Conservation (phyloP, 2,888 invertebrate genomes). For the Scaptomyza parva region DNA sequence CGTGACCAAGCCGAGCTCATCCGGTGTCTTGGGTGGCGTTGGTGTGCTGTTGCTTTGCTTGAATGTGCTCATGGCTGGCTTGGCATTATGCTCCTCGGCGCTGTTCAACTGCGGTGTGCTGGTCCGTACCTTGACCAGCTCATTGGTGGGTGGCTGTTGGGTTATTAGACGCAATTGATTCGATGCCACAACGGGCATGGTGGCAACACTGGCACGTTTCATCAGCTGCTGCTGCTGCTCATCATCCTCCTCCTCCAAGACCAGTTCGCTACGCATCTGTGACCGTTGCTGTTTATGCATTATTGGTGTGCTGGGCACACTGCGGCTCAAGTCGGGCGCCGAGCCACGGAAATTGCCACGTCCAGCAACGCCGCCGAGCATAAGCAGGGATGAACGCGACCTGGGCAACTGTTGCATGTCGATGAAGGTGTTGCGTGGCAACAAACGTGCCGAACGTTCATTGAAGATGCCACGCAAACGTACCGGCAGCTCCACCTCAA, state of each 20-base stretch:
- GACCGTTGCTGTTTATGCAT: slow-evolving; percentile 72
- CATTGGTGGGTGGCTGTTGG: slow-evolving; percentile 53
- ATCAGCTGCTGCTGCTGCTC: slow-evolving; percentile 32
- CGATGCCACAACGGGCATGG: slow-evolving; percentile 41
- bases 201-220: slow-evolving; percentile 66
- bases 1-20: slow-evolving; percentile 61
- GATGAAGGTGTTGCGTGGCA: slow-evolving; percentile 85
- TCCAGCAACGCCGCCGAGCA: slow-evolving; percentile 75
- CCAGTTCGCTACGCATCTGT: slow-evolving; percentile 70
- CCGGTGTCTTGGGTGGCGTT: slow-evolving; percentile 43
- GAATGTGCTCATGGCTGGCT: slow-evolving; percentile 76
- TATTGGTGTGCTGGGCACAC: slow-evolving; percentile 83
- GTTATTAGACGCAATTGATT: slow-evolving; percentile 55
- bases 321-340: slow-evolving; percentile 84
- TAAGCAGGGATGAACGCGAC: slow-evolving; percentile 86
- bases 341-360: slow-evolving; percentile 81
- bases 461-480: slow-evolving; percentile 81
- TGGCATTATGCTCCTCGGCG: slow-evolving; percentile 40
- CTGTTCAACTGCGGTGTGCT: slow-evolving; percentile 54
- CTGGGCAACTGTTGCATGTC: slow-evolving; percentile 85
- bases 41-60: slow-evolving; percentile 45
- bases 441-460: slow-evolving; percentile 70
- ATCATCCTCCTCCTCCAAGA: slow-evolving; percentile 71
- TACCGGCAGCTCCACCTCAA: slow-evolving; percentile 82
- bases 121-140: slow-evolving; percentile 67